Percentiles rank a stretch among this genome's conserved stretches.
Conservation (phyloP, 2,797 vertebrate genomes). For the Fratercula arctica region DNA sequence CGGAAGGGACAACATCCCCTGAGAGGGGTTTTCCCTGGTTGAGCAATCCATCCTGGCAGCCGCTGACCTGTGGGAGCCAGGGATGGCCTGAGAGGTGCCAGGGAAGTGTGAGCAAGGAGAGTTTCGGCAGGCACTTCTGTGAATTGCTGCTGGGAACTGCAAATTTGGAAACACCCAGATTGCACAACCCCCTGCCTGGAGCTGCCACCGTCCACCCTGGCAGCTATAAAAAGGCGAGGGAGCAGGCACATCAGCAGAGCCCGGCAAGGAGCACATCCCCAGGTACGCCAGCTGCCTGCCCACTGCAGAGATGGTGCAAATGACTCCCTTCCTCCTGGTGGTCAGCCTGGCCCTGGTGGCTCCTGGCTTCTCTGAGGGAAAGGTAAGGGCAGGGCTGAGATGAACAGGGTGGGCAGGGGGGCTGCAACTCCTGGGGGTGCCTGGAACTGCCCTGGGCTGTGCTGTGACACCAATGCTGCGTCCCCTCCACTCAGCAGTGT, state of each 20-base stretch:
- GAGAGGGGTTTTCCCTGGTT: not conserved
- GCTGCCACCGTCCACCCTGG: not conserved
- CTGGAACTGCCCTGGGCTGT: not conserved
- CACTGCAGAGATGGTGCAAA: not conserved
- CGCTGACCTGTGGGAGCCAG: not conserved
- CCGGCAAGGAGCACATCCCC: not conserved
- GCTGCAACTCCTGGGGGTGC: fast-evolving
- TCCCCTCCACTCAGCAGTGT: not conserved
- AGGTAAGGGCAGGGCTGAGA: not conserved
- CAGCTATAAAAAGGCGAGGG: not conserved
- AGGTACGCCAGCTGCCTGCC: not conserved
- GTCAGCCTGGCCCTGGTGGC: not conserved
- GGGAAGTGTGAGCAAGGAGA: fast-evolving
- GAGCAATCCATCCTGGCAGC: fast-evolving
- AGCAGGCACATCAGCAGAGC: not conserved
- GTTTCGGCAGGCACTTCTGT: not conserved
- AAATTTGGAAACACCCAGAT: not conserved
- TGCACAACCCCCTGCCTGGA: not conserved
- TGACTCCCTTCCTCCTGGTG: not conserved
- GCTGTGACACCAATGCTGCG: fast-evolving
- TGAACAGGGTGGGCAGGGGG: not conserved
- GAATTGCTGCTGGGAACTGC: not conserved
- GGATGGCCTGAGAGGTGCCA: fast-evolving
- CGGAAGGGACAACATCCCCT: not conserved
- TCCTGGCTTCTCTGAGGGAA: fast-evolving